These are phyloP conservation scores for Alectoris magna DNA, from an alignment of 2,797 vertebrate genomes.

Conservation along the genomic window DNA sequence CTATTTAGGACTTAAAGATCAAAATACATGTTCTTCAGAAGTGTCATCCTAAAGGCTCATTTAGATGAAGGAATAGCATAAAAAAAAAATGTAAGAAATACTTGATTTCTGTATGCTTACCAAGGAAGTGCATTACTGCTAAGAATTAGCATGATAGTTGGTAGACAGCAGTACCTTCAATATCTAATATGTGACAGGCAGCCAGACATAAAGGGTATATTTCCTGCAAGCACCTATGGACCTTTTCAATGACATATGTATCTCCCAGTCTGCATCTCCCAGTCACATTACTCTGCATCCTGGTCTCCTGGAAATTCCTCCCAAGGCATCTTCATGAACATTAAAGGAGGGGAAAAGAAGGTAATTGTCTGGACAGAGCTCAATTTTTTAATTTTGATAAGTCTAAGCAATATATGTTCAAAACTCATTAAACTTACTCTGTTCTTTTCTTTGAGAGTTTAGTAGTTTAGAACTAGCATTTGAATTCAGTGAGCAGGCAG, in stretches of 20 bases:
- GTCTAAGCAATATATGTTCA: not conserved
- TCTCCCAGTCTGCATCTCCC: rapidly evolving
- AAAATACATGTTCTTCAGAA: not conserved
- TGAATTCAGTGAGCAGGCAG: not conserved
- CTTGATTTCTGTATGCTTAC: not conserved
- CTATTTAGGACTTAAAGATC: not conserved
- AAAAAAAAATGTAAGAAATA: not conserved
- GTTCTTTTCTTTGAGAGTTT: not conserved
- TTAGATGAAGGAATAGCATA: not conserved
- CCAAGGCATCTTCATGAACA: not conserved
- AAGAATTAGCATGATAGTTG: not conserved
- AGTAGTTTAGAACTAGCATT: not conserved
- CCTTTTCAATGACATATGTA: not conserved
- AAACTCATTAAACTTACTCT: rapidly evolving
- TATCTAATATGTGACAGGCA: not conserved
- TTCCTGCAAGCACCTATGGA: not conserved
- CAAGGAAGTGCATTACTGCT: not conserved
- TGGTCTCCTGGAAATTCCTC: not conserved
- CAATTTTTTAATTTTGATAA: not conserved
- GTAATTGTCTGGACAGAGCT: not conserved
- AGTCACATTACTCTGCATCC: not conserved
- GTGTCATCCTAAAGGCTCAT: not conserved
- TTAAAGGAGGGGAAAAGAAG: not conserved
- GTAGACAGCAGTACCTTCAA: not conserved
- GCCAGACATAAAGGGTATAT: not conserved